Evolutionary conservation across 2,797 vertebrate genomes (phyloP).

Genomic region (Pantherophis alleghaniensis): DNA sequence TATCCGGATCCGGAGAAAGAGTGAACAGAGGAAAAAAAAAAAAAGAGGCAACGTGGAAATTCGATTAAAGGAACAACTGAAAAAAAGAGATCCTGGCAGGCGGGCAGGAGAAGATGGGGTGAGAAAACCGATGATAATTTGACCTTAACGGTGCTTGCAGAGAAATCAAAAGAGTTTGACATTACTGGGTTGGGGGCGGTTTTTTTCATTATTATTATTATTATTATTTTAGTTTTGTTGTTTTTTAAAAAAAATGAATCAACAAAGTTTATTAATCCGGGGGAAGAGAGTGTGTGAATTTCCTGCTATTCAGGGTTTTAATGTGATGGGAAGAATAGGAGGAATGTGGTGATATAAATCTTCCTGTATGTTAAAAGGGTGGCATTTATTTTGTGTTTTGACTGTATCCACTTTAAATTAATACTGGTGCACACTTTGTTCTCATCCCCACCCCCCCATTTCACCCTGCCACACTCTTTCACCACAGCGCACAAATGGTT

Average conservation of each 20-base stretch:
- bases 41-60: slow-evolving; percentile 13
- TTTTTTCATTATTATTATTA: background rate
- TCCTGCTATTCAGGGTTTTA: background rate
- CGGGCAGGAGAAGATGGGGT: slow-evolving; percentile 57
- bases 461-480: background rate
- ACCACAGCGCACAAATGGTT: background rate
- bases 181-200: background rate
- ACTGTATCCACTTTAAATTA: background rate
- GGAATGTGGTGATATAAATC: background rate
- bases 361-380: slow-evolving; percentile 13
- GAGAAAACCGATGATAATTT: slow-evolving; percentile 24
- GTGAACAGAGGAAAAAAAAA: slow-evolving; percentile 33
- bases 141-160: background rate
- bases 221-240: slow-evolving; percentile 5
- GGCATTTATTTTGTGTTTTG: background rate
- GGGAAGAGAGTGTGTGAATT: background rate
- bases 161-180: background rate
- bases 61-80: slow-evolving; percentile 16
- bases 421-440: background rate
- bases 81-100: background rate
- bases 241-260: background rate
- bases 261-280: background rate
- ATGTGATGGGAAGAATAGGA: background rate
- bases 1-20: slow-evolving; percentile 59
- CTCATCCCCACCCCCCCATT: no score